A percentile compares a stretch with the other conserved stretches of the same genome.
phyloP scores from a whole-genome alignment of 2,797 vertebrate genomes.

The Hydrocynus forskahlii region DNA sequence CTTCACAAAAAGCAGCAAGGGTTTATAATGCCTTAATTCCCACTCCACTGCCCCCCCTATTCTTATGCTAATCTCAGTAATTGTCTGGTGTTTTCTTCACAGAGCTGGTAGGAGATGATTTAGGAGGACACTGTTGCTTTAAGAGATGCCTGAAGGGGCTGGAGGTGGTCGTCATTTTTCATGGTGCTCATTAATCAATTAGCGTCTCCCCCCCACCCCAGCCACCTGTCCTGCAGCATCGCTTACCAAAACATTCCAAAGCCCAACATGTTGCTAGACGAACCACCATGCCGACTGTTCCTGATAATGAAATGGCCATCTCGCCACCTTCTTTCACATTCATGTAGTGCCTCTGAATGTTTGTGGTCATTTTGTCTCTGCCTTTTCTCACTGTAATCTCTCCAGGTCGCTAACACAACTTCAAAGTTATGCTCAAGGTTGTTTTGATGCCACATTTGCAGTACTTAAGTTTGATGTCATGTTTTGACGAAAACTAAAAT shows the following conservation, averaged over 20 bases:
- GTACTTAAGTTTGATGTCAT: too few species aligned
- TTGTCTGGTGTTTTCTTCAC: constrained; percentile 70
- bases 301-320: background rate
- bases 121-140: constrained; percentile 74
- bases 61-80: constrained; percentile 78
- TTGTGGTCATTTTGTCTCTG: background rate
- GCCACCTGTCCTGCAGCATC: constrained; percentile 79
- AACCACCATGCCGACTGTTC: constrained; percentile 10
- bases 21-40: background rate
- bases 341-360: background rate
- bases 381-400: background rate
- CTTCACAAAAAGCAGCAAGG: constrained; percentile 12
- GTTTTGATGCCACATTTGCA: background rate
- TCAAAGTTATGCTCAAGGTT: background rate
- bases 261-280: constrained; percentile 43
- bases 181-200: constrained; percentile 83
- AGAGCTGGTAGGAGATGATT: constrained; percentile 83
- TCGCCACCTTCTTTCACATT: background rate
- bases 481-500: background rate
- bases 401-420: background rate
- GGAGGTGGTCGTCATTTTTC: constrained; percentile 71
- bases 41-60: constrained; percentile 61
- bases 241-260: constrained; percentile 46
- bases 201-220: constrained; percentile 70
- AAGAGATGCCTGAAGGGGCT: constrained; percentile 45